Base-by-base conservation (phyloP, 1,140 invertebrate species). In the Physella acuta region DNA sequence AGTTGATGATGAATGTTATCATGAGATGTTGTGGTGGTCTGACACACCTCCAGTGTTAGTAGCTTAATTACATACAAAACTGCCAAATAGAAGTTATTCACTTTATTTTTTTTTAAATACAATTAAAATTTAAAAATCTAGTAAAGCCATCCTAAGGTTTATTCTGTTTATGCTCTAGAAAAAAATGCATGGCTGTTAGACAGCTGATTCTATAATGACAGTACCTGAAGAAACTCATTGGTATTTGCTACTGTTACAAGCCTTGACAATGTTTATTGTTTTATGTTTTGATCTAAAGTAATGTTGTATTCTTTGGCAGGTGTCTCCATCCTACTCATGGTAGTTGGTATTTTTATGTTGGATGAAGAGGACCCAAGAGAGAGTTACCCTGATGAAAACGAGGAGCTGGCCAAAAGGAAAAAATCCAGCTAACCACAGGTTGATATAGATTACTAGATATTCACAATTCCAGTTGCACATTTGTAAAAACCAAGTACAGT, bases 281-380 rank as follows among this genome's bases (percentile, higher is more conserved):
- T 60, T 11, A 16, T 4, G 8, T 30, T 31, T 4, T 37, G 33
- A 14, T 62, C 26, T 24, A 39, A 28, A 3, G 3, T 39, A n/a
- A 3, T 39, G 16, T n/a, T 3, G 4, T 34, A 11, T 52, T 52
- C 8, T 69, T 58, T 61, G 58, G 17, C 62, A 71, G 69, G 69
- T 34, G 16, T 65, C n/a, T 65, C 69, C 30, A 49, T 65, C 3
- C 4, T 71, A 1, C 20, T 71, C 14, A 71, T 71, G 69, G 16
- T 58, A 8, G 28, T 65, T 31, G 69, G 69, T 20, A 65, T 62
- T 58, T 49, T 51, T 16, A 31, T 31, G 31, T 30, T 56, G 1
- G 31, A 30, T 2, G 17, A n/a, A 20, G 37, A 66, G 31, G 64
- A 66, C 37, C 33, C 53, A 1, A 55, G 52, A 56, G 34, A 3